Conservation (phyloP, 2,113 vertebrate genomes). For the Corythaixoides concolor region DNA sequence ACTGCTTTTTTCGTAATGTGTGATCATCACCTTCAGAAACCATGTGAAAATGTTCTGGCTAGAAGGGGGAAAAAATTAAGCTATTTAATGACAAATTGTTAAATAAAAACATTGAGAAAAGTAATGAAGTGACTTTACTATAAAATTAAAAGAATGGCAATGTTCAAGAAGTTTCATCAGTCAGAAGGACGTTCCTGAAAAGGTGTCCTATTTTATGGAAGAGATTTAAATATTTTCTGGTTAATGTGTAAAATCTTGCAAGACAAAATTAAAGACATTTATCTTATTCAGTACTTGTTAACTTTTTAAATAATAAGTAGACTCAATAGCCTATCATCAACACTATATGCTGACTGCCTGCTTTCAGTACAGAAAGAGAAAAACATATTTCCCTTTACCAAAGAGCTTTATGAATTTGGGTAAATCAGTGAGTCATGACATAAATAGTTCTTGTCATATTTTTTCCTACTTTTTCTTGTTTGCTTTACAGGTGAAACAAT, state of each 20-base stretch:
- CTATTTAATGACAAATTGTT: neutral
- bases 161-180: neutral
- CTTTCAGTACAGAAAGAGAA: neutral
- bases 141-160: neutral
- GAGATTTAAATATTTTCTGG: neutral
- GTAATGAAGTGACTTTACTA: neutral
- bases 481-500: neutral
- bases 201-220: neutral
- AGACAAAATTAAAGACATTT: conserved; percentile 15
- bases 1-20: neutral
- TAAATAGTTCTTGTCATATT: neutral
- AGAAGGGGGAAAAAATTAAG: neutral
- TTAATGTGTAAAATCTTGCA: neutral
- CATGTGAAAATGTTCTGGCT: neutral
- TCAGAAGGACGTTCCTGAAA: neutral
- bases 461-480: neutral
- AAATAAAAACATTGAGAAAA: neutral
- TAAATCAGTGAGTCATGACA: neutral
- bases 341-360: neutral
- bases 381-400: neutral
- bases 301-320: neutral
- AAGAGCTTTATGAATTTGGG: neutral
- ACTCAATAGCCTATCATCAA: neutral
- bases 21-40: neutral
- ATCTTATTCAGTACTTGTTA: neutral